Percentiles rank a stretch among this genome's conserved stretches.
phyloP scores from a whole-genome alignment of 2,888 invertebrate species.

The Drosophila peninsularis region DNA sequence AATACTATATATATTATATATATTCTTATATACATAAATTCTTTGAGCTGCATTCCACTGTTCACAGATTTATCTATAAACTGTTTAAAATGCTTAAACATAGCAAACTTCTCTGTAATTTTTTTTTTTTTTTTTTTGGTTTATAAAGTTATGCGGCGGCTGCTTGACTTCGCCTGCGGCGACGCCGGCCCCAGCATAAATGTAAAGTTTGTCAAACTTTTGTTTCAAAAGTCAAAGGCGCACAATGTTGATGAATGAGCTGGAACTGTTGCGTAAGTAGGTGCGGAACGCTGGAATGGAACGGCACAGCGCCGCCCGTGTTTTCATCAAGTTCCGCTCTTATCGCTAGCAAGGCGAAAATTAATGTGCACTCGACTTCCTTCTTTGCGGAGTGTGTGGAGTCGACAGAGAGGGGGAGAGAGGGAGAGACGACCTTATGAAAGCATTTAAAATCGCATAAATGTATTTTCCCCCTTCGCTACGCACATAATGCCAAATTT shows the following conservation, averaged over 20 bases:
- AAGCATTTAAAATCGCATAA: constrained; percentile 72
- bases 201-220: constrained; percentile 73
- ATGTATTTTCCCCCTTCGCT: constrained; percentile 62
- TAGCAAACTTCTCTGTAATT: constrained; percentile 3
- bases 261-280: constrained; percentile 43
- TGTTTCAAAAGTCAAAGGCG: constrained; percentile 74
- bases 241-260: constrained; percentile 69
- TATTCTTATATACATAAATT: background rate
- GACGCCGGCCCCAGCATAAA: constrained; percentile 32
- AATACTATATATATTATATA: background rate
- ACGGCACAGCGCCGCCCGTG: constrained; percentile 1
- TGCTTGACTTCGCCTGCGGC: constrained; percentile 5
- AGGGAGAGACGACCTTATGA: constrained; percentile 2
- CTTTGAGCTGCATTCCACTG: constrained; percentile 5
- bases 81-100: constrained; percentile 52
- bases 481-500: constrained; percentile 59
- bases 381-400: background rate
- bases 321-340: constrained; percentile 48
- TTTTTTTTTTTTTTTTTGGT: constrained; percentile 19
- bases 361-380: constrained; percentile 56
- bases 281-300: constrained; percentile 8
- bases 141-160: constrained; percentile 36
- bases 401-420: too few relatives aligned
- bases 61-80: constrained; percentile 39
- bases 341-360: constrained; percentile 47